Conservation (phyloP, 2,888 invertebrate genomes). For the Amphipyra berbera region DNA sequence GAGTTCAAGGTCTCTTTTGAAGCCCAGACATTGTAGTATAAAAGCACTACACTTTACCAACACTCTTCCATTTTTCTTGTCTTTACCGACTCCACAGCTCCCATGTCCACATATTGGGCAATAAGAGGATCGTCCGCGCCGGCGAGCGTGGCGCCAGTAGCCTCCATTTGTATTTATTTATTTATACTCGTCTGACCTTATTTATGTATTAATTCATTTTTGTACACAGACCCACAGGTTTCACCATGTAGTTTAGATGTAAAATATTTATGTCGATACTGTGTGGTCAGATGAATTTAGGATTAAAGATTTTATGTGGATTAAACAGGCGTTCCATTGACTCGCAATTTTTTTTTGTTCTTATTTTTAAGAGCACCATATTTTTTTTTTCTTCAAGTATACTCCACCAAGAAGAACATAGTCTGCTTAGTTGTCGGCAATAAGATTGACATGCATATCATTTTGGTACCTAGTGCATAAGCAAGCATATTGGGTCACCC, state of each 20-base stretch:
- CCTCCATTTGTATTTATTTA: conserved; percentile 88
- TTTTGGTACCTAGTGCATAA: no score
- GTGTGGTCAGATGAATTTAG: conserved; percentile 23
- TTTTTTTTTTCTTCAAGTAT: no score
- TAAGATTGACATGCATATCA: no score
- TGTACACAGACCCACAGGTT: conserved; percentile 65
- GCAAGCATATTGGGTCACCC: no score
- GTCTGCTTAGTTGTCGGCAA: no score
- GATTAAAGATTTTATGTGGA: background rate
- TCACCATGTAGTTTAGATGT: conserved; percentile 48
- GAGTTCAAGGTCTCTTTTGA: no score
- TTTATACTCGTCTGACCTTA: conserved; percentile 85
- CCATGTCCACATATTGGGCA: conserved; percentile 75
- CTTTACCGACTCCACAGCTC: conserved; percentile 60
- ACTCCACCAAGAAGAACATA: no score
- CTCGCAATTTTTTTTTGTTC: background rate
- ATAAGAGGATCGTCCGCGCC: conserved; percentile 83
- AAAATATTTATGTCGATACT: conserved; percentile 31
- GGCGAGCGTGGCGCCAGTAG: conserved; percentile 88
- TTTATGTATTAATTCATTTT: conserved; percentile 86
- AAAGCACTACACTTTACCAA: no score
- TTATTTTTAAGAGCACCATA: no score
- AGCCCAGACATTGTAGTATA: no score
- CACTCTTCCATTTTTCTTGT: no score
- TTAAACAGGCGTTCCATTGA: background rate